A percentile compares a stretch with the other conserved stretches of the same genome.
These are phyloP conservation scores for Helicorthomorpha holstii DNA, from an alignment of 1,140 invertebrate species.

Conservation along the genomic window DNA sequence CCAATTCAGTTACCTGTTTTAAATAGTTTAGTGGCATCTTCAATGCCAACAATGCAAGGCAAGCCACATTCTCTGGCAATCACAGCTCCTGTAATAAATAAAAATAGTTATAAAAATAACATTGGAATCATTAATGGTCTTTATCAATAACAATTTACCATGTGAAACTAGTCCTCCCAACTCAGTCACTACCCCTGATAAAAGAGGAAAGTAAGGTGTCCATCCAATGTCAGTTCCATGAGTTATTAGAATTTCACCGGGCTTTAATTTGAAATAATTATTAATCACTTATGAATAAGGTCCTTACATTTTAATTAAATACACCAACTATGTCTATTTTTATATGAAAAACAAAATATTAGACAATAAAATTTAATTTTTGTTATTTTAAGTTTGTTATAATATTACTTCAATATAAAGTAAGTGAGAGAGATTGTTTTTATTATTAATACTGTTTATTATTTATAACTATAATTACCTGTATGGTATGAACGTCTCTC, in stretches of 20 bases:
- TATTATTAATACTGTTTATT: too few species aligned
- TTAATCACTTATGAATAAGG: too few species aligned
- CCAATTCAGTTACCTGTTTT: slow-evolving; percentile 35
- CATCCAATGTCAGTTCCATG: slow-evolving; percentile 68
- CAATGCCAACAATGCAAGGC: slow-evolving; percentile 59
- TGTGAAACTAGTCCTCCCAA: slow-evolving; percentile 69
- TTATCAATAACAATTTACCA: too few species aligned
- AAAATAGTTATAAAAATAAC: background rate
- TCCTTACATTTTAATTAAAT: too few species aligned
- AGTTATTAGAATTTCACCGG: slow-evolving; percentile 61
- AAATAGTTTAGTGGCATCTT: slow-evolving; percentile 45
- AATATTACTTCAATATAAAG: too few species aligned
- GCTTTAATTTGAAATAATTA: slow-evolving; percentile 17
- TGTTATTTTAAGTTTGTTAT: too few species aligned
- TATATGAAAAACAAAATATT: too few species aligned
- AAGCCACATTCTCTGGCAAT: slow-evolving; percentile 70
- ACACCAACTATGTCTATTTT: too few species aligned
- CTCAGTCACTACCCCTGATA: slow-evolving; percentile 64
- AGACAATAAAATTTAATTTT: too few species aligned
- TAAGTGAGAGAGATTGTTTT: too few species aligned
- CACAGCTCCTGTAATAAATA: slow-evolving; percentile 44
- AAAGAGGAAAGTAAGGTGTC: slow-evolving; percentile 71
- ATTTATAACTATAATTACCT: too few species aligned
- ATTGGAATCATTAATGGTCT: background rate
- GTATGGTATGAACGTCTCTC: slow-evolving; percentile 24